Conservation (phyloP, 2,888 invertebrate genomes). For the Scaptomyza flava region DNA sequence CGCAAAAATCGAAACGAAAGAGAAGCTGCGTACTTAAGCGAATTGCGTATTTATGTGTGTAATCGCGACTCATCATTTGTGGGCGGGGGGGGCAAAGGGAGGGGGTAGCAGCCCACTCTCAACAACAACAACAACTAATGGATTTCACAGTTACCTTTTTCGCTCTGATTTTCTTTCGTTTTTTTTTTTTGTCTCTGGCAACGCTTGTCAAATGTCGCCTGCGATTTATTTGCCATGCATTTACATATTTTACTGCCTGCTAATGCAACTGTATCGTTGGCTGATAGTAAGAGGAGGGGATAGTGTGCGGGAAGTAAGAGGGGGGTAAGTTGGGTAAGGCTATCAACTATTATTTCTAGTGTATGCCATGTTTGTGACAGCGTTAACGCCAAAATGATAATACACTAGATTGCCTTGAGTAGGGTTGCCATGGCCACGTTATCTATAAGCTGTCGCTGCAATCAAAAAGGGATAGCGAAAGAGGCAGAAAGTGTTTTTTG, state of each 20-base stretch:
- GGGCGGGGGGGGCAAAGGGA: not conserved
- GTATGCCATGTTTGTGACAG: slow-evolving; percentile 35
- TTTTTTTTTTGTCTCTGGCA: not conserved
- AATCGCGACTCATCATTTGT: slow-evolving; percentile 76
- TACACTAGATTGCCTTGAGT: slow-evolving; percentile 48
- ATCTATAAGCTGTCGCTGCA: slow-evolving; percentile 20
- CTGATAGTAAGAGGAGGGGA: not conserved
- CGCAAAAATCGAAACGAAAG: slow-evolving; percentile 67
- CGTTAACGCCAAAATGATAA: slow-evolving; percentile 34
- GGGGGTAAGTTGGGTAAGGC: too few species aligned
- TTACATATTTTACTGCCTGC: slow-evolving; percentile 76
- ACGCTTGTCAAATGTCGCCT: slow-evolving; percentile 64
- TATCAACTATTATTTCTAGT: slow-evolving; percentile 38
- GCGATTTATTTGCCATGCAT: slow-evolving; percentile 73
- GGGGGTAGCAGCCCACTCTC: not conserved
- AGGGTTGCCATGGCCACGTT: slow-evolving; percentile 37
- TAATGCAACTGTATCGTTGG: slow-evolving; percentile 52
- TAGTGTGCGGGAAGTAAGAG: not conserved
- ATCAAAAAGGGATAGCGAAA: not conserved
- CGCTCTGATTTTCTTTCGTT: slow-evolving; percentile 9
- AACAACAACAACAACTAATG: slow-evolving; percentile 52
- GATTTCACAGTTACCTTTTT: slow-evolving; percentile 76
- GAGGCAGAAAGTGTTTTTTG: slow-evolving; percentile 4
- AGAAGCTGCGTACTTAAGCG: slow-evolving; percentile 68
- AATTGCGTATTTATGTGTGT: slow-evolving; percentile 80